Evolutionary conservation across 2,888 invertebrate genomes (phyloP), one percentile per base, ranked within the genome.

Genomic region (Leuctra nigra): DNA sequence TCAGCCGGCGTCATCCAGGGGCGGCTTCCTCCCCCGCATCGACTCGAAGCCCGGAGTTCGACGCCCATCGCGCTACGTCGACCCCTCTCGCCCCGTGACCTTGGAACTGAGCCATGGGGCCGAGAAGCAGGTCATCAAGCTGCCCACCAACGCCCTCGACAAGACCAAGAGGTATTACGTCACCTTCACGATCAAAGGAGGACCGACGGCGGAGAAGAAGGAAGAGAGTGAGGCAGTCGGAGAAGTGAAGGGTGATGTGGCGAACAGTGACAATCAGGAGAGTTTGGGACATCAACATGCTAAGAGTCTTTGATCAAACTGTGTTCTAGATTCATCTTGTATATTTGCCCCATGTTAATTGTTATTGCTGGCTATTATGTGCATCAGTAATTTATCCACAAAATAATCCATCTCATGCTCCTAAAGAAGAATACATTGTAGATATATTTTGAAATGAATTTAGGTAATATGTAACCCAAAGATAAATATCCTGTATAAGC

Each of bases 81-180:
- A 68, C 58, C 67, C 68, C 61, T 61, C 69, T 16, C 67, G 70
- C 36, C 70, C 72, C 2, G 68, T 74, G 22, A 71, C 72, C 44
- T 75, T 93, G 62, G 91, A 92, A 72, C 80, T 93, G 54, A 87
- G 86, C 55, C 89, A 91, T 66, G 91, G 91, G 39, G 82, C 83
- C 55, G 89, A 88, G 68, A 87, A 87, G 68, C 69, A 70, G 62
- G 79, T 92, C 63, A 91, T 92, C 68, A 86, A 91, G 65, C 77
- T 93, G 70, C 93, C 93, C 54, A 86, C 91, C 18, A 90, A 92
- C 67, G 84, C 83, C 69, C 74, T 93, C 66, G 91, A 93, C 70
- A 88, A 87, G 68, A 90, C 87, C 69, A 93, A 92, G 73, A 80
- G 90, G 68, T 94, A 93, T 73, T 92, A 91, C 71, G 92, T 94